Conservation (phyloP, 2,113 vertebrate genomes). For the Glaucomys volans region DNA sequence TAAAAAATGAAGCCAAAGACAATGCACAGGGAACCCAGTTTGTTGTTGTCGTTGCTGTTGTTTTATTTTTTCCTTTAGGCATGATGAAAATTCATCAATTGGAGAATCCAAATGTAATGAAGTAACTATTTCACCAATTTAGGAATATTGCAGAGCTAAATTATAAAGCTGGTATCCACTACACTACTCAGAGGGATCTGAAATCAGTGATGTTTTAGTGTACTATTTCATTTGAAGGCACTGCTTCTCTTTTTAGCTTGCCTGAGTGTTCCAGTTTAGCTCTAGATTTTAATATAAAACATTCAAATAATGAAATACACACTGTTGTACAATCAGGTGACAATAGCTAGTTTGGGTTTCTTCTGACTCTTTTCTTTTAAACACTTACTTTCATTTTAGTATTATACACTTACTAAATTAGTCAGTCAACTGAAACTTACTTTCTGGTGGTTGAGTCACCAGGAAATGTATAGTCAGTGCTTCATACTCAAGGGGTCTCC, state of each 20-base stretch:
- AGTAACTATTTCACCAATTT: background rate
- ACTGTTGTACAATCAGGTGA: background rate
- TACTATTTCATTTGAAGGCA: conserved; percentile 1
- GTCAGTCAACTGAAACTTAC: background rate
- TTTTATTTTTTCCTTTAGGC: background rate
- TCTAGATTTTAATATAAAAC: background rate
- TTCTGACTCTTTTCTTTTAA: background rate
- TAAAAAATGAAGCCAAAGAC: background rate
- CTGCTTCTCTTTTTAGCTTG: background rate
- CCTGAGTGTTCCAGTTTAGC: background rate
- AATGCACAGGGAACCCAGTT: background rate
- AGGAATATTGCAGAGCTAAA: background rate
- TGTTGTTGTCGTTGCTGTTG: too few relatives aligned
- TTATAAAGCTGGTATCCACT: background rate
- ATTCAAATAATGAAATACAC: background rate
- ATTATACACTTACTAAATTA: background rate
- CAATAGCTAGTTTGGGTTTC: background rate
- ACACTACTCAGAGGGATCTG: background rate
- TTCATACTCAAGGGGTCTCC: background rate
- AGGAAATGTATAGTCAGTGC: background rate
- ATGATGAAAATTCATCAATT: background rate
- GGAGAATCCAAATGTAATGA: background rate
- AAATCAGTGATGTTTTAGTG: background rate
- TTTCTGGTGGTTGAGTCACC: background rate
- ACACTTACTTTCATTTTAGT: conserved; percentile 51